Percentiles rank a stretch among this genome's conserved stretches.
Conservation (phyloP, 2,888 invertebrate genomes). For the Lepetodrilus schrolli region DNA sequence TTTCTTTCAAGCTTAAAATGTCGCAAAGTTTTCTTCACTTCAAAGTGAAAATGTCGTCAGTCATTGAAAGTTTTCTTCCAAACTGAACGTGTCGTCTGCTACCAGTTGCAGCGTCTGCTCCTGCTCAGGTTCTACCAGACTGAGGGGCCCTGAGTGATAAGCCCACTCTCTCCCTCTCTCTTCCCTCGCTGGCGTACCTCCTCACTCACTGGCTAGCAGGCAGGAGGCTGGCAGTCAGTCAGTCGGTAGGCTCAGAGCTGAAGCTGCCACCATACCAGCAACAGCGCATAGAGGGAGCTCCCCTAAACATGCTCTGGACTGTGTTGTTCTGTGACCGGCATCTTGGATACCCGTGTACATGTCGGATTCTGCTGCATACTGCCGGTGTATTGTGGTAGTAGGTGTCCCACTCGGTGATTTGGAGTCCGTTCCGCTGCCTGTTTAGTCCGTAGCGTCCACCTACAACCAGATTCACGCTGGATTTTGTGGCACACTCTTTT, state of each 20-base stretch:
- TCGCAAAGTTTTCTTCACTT: too few species aligned
- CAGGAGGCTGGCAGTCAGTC: background rate
- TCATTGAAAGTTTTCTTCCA: slow-evolving; percentile 1
- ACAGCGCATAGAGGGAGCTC: background rate
- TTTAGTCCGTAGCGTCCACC: background rate
- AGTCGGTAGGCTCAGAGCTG: background rate
- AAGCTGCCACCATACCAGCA: background rate
- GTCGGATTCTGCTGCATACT: background rate
- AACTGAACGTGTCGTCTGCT: slow-evolving; percentile 17
- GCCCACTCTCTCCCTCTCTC: background rate
- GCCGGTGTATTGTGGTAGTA: background rate
- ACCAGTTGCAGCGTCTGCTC: slow-evolving; percentile 5
- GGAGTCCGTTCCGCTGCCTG: background rate
- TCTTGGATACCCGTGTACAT: background rate
- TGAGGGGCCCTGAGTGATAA: slow-evolving; percentile 12
- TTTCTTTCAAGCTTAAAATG: too few species aligned
- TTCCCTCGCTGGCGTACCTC: too few species aligned
- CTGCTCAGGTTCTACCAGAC: background rate
- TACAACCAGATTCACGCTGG: background rate
- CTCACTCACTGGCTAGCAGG: too few species aligned
- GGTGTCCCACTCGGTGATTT: background rate
- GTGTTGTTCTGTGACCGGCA: background rate
- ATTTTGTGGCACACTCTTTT: background rate
- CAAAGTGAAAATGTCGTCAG: background rate
- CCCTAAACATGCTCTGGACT: background rate